Base-by-base conservation (phyloP, 2,797 vertebrate genomes). In the Onychomys leucogaster region DNA sequence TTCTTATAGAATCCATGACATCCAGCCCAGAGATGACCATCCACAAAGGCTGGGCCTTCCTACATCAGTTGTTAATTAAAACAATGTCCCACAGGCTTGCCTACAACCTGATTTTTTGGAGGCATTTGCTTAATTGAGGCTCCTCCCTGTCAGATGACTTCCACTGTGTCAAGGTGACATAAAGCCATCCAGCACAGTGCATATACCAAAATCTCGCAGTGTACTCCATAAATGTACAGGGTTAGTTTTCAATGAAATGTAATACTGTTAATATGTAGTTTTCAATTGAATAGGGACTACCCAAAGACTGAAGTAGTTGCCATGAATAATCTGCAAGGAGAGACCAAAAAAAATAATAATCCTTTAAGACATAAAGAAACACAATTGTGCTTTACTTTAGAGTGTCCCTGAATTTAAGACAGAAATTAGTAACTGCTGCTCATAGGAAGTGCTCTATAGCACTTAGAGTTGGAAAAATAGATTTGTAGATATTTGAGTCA, bases 401-500 rank as follows among this genome's bases (percentile, higher is more conserved):
- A 46, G 9, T 49, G 29, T 69, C 12, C 41, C 19, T 25, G 0
- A 77, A 85, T 46, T 86, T 71, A 78, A 0, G 61, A 16, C 5
- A 46, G 37, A 86, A 76, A 25, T 63, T 84, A 80, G 46, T 7
- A 57, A 55, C 4, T 57, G 29, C n/a, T 83, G 85, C 63, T 84
- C 14, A 63, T 27, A 46, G 34, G 17, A 85, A 78, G 23, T n/a
- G 41, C 21, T 90, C 7, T 61, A 37, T 65, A 73, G 65, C 37
- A 94, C n/a, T 9, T 13, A 84, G 14, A 57, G 29, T 8, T n/a
- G 4, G 16, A 59, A 95, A 95, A 57, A 0, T 69, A 2, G 0
- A 4, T 94, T 96, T 91, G 67, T 43, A 91, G 89, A 87, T 17
- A 81, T 69, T 73, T 80, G 34, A 43, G 11, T 34, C 5, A 84